Evolutionary conservation across 2,888 invertebrate genomes (phyloP).

Genomic region (Hedychridium roseum): DNA sequence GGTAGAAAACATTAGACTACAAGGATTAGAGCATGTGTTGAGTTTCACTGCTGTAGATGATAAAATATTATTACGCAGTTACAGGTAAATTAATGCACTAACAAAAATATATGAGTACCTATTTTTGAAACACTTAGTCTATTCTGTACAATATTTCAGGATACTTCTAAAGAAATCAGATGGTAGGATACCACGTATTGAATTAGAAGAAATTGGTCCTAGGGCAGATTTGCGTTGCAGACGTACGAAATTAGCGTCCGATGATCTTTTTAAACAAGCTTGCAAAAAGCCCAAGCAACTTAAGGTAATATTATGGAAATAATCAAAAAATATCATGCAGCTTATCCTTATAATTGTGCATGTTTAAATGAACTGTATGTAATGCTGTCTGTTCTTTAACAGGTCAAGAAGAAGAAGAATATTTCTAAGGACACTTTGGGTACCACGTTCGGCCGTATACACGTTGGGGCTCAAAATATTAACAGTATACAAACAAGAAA

Average conservation of each 20-base stretch:
- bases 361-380: conserved; percentile 7
- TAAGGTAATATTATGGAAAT: conserved; percentile 68
- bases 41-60: conserved; percentile 88
- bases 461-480: conserved; percentile 90
- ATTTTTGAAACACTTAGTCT: too few relatives aligned
- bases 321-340: too few relatives aligned
- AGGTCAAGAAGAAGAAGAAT: conserved; percentile 89
- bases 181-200: conserved; percentile 85
- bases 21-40: conserved; percentile 93
- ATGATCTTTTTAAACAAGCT: conserved; percentile 85
- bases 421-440: conserved; percentile 87
- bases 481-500: conserved; percentile 87
- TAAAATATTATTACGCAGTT: conserved; percentile 78
- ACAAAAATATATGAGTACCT: too few relatives aligned
- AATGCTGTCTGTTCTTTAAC: conserved; percentile 7
- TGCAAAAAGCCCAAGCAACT: conserved; percentile 82
- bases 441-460: conserved; percentile 88
- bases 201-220: conserved; percentile 94
- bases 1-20: conserved; percentile 82
- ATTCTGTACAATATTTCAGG: conserved; percentile 66
- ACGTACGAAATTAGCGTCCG: conserved; percentile 87
- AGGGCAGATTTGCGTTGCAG: conserved; percentile 86
- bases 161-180: conserved; percentile 91
- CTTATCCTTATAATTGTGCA: conserved; percentile 3
- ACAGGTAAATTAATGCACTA: conserved; percentile 63